phyloP scores from a whole-genome alignment of 1,140 invertebrate species.

The Palaemon carinicauda region DNA sequence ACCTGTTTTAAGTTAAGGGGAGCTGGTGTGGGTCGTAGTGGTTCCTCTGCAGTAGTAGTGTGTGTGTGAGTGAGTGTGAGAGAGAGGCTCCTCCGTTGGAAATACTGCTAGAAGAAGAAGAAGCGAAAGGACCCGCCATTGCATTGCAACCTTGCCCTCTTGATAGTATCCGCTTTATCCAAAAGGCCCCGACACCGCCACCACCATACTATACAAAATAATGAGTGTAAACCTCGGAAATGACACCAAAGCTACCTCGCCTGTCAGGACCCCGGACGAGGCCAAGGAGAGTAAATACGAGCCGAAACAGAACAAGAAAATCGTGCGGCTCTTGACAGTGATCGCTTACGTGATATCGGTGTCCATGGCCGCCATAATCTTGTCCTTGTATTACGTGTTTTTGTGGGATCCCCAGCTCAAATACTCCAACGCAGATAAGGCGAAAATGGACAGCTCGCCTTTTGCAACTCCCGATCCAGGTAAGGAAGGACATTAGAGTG shows the following conservation, averaged over 20 bases:
- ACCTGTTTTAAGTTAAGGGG: not conserved
- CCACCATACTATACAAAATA: constrained; percentile 52
- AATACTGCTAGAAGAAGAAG: no score
- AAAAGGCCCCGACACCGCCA: not conserved
- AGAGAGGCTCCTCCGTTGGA: not conserved
- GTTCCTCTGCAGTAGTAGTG: not conserved
- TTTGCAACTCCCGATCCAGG: not conserved
- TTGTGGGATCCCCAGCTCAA: constrained; percentile 84
- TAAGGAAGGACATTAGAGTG: not conserved
- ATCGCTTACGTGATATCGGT: constrained; percentile 95
- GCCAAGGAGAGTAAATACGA: constrained; percentile 81
- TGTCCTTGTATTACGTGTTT: constrained; percentile 95
- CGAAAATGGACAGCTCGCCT: not conserved
- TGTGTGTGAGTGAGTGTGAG: no score
- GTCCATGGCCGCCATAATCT: constrained; percentile 91
- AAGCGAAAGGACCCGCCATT: not conserved
- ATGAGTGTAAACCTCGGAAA: constrained; percentile 55
- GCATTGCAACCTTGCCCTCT: constrained; percentile 2
- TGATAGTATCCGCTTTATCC: not conserved
- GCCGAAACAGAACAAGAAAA: constrained; percentile 84
- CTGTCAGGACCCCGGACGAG: constrained; percentile 68
- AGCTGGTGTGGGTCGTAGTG: not conserved
- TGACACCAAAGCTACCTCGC: constrained; percentile 45
- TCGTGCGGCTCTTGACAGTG: constrained; percentile 91
- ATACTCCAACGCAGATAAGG: constrained; percentile 29